phyloP scores from a whole-genome alignment of 2,113 vertebrate genomes.

The Bos indicus region DNA sequence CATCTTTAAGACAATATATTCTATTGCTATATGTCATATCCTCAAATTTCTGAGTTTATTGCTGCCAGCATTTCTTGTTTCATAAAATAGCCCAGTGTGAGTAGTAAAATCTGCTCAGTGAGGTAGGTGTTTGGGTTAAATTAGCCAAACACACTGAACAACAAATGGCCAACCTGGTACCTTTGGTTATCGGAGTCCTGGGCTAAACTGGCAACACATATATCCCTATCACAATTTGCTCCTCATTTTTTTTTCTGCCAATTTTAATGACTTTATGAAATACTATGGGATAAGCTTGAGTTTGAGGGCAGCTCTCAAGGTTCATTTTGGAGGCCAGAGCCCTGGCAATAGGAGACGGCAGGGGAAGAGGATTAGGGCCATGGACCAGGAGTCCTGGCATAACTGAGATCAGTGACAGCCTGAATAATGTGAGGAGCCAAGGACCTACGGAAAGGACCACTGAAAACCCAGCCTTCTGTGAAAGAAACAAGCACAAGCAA shows the following conservation, averaged over 20 bases:
- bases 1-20: neutral
- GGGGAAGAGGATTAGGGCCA: neutral
- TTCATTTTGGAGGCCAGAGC: neutral
- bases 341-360: neutral
- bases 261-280: neutral
- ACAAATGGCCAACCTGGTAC: neutral
- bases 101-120: neutral
- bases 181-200: constrained; percentile 10
- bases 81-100: neutral
- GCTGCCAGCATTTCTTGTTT: neutral
- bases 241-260: neutral
- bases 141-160: neutral
- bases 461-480: neutral
- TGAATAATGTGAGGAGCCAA: neutral
- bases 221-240: neutral
- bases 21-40: neutral
- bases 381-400: too few species aligned
- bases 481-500: neutral
- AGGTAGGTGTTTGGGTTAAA: neutral
- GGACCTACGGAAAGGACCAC: neutral
- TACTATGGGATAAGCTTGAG: neutral
- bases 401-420: neutral
- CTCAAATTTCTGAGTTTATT: neutral
- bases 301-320: neutral
- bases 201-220: neutral